Conservation (phyloP, 2,113 vertebrate species). For the Zosterops hypoxanthus region DNA sequence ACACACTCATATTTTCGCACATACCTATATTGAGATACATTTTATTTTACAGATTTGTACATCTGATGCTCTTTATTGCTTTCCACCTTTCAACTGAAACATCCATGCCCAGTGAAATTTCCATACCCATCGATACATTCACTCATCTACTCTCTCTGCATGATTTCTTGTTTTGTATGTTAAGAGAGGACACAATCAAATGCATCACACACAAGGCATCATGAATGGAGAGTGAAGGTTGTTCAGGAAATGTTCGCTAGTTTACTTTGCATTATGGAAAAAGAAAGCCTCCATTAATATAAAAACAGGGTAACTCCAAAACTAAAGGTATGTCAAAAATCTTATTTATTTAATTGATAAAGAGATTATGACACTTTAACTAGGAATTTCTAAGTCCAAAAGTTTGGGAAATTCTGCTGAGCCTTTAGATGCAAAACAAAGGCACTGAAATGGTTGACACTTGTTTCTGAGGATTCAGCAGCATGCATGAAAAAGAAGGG, state of each 20-base stretch:
- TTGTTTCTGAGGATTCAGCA: neutral
- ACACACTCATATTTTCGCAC: neutral
- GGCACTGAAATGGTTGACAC: neutral
- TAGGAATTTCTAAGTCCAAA: neutral
- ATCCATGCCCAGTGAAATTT: neutral
- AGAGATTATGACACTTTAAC: neutral
- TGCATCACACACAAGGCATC: neutral
- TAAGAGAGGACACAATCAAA: neutral
- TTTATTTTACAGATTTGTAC: slow-evolving; percentile 39
- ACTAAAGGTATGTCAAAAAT: neutral
- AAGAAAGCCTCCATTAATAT: neutral
- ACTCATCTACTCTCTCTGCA: neutral
- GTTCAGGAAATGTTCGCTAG: neutral
- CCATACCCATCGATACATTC: neutral
- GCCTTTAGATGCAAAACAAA: neutral
- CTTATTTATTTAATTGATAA: neutral
- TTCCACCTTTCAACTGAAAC: neutral
- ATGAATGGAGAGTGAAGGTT: neutral
- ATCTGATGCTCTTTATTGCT: neutral
- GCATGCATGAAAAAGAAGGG: neutral
- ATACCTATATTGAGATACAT: neutral
- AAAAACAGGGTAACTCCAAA: neutral
- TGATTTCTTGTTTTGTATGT: neutral
- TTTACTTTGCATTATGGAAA: neutral
- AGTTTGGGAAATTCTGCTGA: neutral